Conservation (phyloP, 2,113 vertebrate genomes). For the Odontesthes bonariensis region DNA sequence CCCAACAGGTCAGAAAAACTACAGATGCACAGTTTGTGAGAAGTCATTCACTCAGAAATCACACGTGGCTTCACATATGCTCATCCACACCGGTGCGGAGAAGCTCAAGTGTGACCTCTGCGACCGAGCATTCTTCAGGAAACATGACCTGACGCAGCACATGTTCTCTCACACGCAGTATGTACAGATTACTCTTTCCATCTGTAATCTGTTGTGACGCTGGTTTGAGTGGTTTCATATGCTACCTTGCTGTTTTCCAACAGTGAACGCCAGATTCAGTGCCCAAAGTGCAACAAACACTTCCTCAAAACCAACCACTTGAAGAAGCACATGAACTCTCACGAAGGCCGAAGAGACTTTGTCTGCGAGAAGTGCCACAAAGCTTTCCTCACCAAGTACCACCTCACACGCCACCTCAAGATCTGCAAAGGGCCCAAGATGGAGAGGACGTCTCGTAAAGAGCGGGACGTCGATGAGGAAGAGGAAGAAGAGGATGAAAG, state of each 20-base stretch:
- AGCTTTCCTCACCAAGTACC: slow-evolving; percentile 97
- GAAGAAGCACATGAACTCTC: slow-evolving; percentile 98
- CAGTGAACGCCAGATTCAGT: slow-evolving; percentile 95
- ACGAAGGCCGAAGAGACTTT: slow-evolving; percentile 95
- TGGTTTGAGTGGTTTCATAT: not conserved
- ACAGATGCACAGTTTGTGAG: slow-evolving; percentile 92
- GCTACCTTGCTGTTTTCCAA: slow-evolving; percentile 41
- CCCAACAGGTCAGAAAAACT: slow-evolving; percentile 94
- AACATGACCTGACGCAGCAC: slow-evolving; percentile 97
- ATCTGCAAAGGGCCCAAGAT: slow-evolving; percentile 95
- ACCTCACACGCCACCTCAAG: slow-evolving; percentile 97
- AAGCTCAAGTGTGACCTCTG: slow-evolving; percentile 98
- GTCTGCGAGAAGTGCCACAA: slow-evolving; percentile 98
- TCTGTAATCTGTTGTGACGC: not conserved
- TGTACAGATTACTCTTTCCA: slow-evolving; percentile 26
- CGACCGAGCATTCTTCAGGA: slow-evolving; percentile 93
- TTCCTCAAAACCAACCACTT: slow-evolving; percentile 96
- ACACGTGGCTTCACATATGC: slow-evolving; percentile 96
- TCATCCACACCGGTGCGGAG: slow-evolving; percentile 95
- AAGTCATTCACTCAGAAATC: slow-evolving; percentile 98
- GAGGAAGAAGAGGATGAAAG: slow-evolving; percentile 87
- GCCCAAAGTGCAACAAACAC: slow-evolving; percentile 96
- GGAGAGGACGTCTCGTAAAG: slow-evolving; percentile 83
- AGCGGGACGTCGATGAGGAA: slow-evolving; percentile 84
- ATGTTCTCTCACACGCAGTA: slow-evolving; percentile 96